These are phyloP conservation scores for Drosophila watanabei DNA, from an alignment of 1,140 invertebrate species.

Conservation along the genomic window DNA sequence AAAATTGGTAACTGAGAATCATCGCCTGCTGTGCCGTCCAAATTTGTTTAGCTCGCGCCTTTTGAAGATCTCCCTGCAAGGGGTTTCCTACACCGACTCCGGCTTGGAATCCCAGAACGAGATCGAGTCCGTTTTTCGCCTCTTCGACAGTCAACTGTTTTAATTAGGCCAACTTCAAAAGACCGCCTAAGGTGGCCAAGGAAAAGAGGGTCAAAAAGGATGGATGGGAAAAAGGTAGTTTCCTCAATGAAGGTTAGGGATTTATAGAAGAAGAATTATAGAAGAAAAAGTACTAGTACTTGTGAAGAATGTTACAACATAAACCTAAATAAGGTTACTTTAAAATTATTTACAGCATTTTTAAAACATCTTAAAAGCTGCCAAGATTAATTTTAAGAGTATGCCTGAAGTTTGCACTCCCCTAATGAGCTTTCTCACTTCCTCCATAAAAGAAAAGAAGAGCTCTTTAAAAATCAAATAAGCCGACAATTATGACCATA, in stretches of 20 bases:
- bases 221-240: background rate
- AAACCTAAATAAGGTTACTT: background rate
- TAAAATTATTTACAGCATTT: no score
- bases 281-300: no score
- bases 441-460: background rate
- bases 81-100: constrained; percentile 1
- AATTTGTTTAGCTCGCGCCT: constrained; percentile 78
- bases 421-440: background rate
- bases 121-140: constrained; percentile 15
- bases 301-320: background rate
- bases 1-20: constrained; percentile 7
- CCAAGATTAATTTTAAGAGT: background rate
- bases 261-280: background rate
- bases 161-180: constrained; percentile 54
- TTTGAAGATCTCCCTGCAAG: constrained; percentile 23
- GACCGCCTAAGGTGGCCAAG: constrained; percentile 14
- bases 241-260: background rate
- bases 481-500: constrained; percentile 25
- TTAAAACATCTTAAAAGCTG: background rate
- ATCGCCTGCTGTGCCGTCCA: constrained; percentile 64
- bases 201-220: background rate
- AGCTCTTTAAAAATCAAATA: constrained; percentile 2
- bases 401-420: background rate
- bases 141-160: constrained; percentile 55
- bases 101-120: background rate